These are phyloP conservation scores for Andrena cerasifolii DNA, from an alignment of 1,140 invertebrate species.

Conservation along the genomic window DNA sequence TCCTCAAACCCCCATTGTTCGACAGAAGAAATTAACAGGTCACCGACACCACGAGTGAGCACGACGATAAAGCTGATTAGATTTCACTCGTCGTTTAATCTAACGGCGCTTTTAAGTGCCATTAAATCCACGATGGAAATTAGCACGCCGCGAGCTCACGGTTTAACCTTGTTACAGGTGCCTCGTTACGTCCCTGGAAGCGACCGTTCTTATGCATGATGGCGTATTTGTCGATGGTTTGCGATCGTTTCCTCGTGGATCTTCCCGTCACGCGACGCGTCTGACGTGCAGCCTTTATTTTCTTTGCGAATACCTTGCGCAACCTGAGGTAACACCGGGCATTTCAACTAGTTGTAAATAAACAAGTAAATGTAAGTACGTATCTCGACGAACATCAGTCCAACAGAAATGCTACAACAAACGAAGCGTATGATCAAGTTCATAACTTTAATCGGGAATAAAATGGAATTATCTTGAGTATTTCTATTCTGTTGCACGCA, in stretches of 20 bases:
- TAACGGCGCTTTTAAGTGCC: slow-evolving; percentile 44
- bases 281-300: not conserved
- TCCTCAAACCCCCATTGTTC: not conserved
- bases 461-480: too few species aligned
- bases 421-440: too few species aligned
- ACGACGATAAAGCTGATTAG: slow-evolving; percentile 45
- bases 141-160: slow-evolving; percentile 39
- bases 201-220: slow-evolving; percentile 15
- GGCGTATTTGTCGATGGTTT: slow-evolving; percentile 30
- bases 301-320: too few species aligned
- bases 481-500: too few species aligned
- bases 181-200: slow-evolving; percentile 35
- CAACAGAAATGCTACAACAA: too few species aligned
- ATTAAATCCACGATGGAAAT: slow-evolving; percentile 48
- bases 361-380: too few species aligned
- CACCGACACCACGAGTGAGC: not conserved
- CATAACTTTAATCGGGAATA: too few species aligned
- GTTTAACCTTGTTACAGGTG: slow-evolving; percentile 48
- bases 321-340: too few species aligned
- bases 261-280: not conserved
- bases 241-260: slow-evolving; percentile 6
- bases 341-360: too few species aligned
- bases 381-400: too few species aligned
- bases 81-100: slow-evolving; percentile 45
- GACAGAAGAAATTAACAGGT: not conserved